These are phyloP conservation scores for Leptogaster cylindrica DNA, from an alignment of 2,888 invertebrate species.

Conservation along the genomic window DNA sequence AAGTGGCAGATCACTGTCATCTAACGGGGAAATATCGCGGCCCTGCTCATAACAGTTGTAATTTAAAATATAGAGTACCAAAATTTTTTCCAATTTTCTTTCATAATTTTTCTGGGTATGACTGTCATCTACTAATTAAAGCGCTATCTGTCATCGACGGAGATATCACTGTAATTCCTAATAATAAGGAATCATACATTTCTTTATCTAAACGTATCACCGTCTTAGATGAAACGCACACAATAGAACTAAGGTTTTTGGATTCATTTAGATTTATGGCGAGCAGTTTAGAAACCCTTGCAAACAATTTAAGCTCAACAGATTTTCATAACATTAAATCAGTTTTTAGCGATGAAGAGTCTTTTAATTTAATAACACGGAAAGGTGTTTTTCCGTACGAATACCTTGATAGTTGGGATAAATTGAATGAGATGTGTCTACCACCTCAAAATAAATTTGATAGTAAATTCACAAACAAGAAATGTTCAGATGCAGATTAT, in stretches of 20 bases:
- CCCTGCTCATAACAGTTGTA: slow-evolving; percentile 9
- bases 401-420: slow-evolving; percentile 49
- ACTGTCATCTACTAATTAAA: slow-evolving; percentile 20
- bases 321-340: neutral
- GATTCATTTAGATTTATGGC: slow-evolving; percentile 38
- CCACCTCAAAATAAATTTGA: slow-evolving; percentile 48
- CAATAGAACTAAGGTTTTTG: slow-evolving; percentile 43
- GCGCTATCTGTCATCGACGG: slow-evolving; percentile 30
- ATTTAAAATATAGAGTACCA: slow-evolving; percentile 12
- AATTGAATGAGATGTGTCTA: slow-evolving; percentile 48
- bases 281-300: slow-evolving; percentile 24
- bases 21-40: neutral
- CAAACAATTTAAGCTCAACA: neutral
- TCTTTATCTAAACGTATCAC: slow-evolving; percentile 51
- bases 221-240: slow-evolving; percentile 39
- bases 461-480: slow-evolving; percentile 48
- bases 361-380: slow-evolving; percentile 46
- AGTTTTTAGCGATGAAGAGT: neutral
- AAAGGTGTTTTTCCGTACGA: slow-evolving; percentile 55
- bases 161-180: slow-evolving; percentile 49
- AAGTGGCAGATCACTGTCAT: slow-evolving; percentile 19
- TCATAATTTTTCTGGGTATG: slow-evolving; percentile 3
- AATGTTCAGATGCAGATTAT: slow-evolving; percentile 51
- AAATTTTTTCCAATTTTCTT: slow-evolving; percentile 3
- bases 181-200: slow-evolving; percentile 52